Conservation (phyloP, 2,113 vertebrate species). For the Chinchilla lanigera region DNA sequence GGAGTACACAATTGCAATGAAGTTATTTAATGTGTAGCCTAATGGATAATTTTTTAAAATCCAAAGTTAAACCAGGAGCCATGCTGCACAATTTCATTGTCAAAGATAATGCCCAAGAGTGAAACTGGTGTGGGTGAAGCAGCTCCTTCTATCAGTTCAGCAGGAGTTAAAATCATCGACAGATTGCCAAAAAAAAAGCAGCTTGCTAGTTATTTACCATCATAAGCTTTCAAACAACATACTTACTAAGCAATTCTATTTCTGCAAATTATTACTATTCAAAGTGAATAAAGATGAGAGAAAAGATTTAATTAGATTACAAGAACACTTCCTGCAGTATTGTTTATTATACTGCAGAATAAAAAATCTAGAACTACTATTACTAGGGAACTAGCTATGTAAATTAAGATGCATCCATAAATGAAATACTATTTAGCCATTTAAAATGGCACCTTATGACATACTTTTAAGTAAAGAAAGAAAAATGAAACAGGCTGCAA, state of each 20-base stretch:
- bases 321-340: neutral
- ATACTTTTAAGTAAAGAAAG: neutral
- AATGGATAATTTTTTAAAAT: slow-evolving; percentile 20
- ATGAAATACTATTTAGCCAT: neutral
- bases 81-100: neutral
- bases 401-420: neutral
- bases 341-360: slow-evolving; percentile 15
- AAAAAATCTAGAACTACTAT: neutral
- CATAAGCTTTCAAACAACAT: neutral
- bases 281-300: slow-evolving; percentile 48
- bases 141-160: neutral
- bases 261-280: neutral
- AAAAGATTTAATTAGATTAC: neutral
- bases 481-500: neutral
- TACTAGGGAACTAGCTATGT: neutral
- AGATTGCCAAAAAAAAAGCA: neutral
- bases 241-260: neutral
- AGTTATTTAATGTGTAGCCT: slow-evolving; percentile 27
- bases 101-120: neutral
- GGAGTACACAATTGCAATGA: neutral
- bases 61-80: slow-evolving; percentile 2
- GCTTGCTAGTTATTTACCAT: neutral
- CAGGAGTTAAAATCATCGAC: neutral
- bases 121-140: neutral
- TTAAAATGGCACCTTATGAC: neutral